Base-by-base conservation (phyloP, 2,888 invertebrate species). In the Phengaris alcon region DNA sequence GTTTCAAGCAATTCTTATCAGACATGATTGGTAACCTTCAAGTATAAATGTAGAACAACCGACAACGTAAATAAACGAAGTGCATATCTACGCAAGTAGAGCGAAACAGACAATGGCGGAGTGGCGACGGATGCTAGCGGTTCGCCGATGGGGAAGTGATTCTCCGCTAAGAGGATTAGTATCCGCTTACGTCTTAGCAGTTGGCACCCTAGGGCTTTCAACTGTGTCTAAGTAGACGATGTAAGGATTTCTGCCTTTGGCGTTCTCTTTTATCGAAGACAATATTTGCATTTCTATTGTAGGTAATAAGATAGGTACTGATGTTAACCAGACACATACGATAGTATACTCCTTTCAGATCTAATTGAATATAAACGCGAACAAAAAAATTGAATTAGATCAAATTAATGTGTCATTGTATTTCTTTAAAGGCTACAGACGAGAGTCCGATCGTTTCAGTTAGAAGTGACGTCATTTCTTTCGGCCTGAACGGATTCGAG, bases 161-260 rank as follows among this genome's bases (percentile, higher is more conserved):
- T 79, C 69, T 44, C 70, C 76, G 73, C 74, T 80, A 79, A 81
- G 79, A 77, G 80, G 79, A 80, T 80, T 81, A 80, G 77, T 78
- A 77, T 77, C 78, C 77, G 79, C 77, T 80, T 79, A 81, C 81
- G 76, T 79, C 76, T 79, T 77, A 77, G 74, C 35, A 68, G 10
- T 8, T 75, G 64, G 55, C 70, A 54, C 35, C 48, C 68, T 13
- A 22, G 55, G 51, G 51, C 69, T 74, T 69, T 54, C 35, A 54
- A 69, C 22, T 46, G 6, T 57, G 70, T 59, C 48, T 35, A 72
- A 35, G 59, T 59, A 55, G 22, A 15, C 48, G 35, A 7, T n/a
- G 13, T 8, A 35, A 46, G 55, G 57, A 73, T 57, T 57, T 15
- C 54, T 13, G 6, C 13, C 7, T 35, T n/a, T 8, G 54, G 48